Percentiles rank a stretch among this genome's conserved stretches.
These are phyloP conservation scores for Carettochelys insculpta DNA, from an alignment of 2,113 vertebrate genomes.

Conservation along the genomic window DNA sequence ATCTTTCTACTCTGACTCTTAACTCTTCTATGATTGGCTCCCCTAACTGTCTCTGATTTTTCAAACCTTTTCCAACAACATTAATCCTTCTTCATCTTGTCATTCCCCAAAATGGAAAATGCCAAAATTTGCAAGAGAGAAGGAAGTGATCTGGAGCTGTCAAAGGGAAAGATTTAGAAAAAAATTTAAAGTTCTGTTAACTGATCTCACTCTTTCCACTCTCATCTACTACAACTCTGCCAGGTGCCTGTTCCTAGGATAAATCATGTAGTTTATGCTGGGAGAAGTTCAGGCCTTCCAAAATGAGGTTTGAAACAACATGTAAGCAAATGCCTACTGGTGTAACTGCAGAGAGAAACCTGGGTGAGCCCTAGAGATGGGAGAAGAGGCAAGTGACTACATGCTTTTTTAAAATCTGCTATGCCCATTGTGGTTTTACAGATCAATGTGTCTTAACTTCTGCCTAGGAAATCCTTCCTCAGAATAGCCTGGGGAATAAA, in stretches of 20 bases:
- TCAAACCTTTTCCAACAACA: not conserved
- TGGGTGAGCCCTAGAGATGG: not conserved
- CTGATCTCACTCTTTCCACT: not conserved
- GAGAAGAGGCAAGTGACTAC: not conserved
- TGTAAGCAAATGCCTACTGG: not conserved
- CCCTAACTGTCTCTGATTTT: not conserved
- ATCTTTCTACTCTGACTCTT: not conserved
- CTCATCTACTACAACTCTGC: not conserved
- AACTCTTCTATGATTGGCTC: not conserved
- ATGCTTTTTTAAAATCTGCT: not conserved
- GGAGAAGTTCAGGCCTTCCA: not conserved
- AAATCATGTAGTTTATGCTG: not conserved
- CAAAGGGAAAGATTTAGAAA: not conserved
- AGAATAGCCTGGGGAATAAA: not conserved
- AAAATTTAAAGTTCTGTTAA: not conserved
- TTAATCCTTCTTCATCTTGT: not conserved
- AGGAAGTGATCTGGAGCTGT: not conserved
- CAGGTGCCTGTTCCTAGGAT: not conserved
- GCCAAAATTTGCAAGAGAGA: fast-evolving
- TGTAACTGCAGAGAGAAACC: not conserved
- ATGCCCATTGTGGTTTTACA: not conserved
- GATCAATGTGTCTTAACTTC: not conserved
- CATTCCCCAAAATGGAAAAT: not conserved
- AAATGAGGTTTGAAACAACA: not conserved
- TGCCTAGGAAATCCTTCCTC: not conserved